Evolutionary conservation across 2,113 vertebrate species (phyloP), one percentile per base, ranked within the genome.

Genomic region (Isurus oxyrinchus): DNA sequence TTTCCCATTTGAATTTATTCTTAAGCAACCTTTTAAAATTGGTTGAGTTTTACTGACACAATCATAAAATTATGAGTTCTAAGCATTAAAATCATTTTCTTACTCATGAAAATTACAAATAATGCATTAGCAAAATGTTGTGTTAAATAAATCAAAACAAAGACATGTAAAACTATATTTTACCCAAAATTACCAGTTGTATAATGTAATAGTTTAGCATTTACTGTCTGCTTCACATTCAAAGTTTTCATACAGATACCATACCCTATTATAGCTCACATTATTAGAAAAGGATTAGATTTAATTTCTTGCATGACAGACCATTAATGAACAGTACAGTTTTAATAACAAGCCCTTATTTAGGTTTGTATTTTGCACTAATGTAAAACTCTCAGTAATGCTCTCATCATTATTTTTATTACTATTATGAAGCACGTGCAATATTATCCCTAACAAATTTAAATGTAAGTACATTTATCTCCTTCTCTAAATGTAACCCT

Each of bases 1-100:
- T 96, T 96, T 88, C 86, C 86, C 86, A 67, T 86, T 86, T 61
- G 49, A 94, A 59, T 94, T 66, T 55, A 76, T 94, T 79, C 91
- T 61, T 95, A 94, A 96, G 95, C 53, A 94, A 96, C 40, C 72
- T 44, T 25, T 53, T 31, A 23, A 96, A 72, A 35, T 10, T 14
- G n/a, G n/a, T 90, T 93, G 25, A 93, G 94, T 63, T 94, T 55
- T 57, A 11, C 31, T 31, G 61, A 79, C 16, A 16, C 2, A 16
- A 44, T 44, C 79, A 79, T 59, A 94, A 40, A 93, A 96, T 40
- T n/a, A 96, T 25, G n/a, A 57, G 3, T 96, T 40, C 49, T n/a
- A 69, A 44, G 57, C n/a, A 49, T 11, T 66, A 95, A 95, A 95
- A 95, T 44, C n/a, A 69, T 27, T 44, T 14, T 25, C 4, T 31